Evolutionary conservation across 2,113 vertebrate species (phyloP), one percentile per base, ranked within the genome.

Genomic region (Alectura lathami): DNA sequence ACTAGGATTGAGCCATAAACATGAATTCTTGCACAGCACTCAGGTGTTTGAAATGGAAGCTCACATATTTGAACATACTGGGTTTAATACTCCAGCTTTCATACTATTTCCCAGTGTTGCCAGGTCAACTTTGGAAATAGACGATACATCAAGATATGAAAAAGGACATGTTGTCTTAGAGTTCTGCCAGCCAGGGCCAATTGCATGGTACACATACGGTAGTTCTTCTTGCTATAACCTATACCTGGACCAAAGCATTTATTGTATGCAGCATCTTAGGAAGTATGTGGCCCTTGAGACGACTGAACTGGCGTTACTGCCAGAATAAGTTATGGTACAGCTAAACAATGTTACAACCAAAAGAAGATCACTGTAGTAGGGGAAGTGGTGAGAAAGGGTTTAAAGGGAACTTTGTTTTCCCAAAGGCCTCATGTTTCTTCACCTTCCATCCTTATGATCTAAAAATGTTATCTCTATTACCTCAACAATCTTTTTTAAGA

Each of bases 401-500:
- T 95, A 93, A 81, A 88, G 73, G 59, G 68, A 94, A 83, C 57
- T 76, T 91, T 74, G 54, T 60, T 57, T 50, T 94, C 95, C 93
- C 91, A 77, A 45, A 91, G 68, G 85, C 63, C 79, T 54, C 24
- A 62, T 91, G 86, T 81, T 95, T 94, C 91, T 90, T 91, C 76
- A 43, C 64, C 76, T 88, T 50, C 72, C 72, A 17, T 43, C 59
- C 42, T 62, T 70, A 32, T 21, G 38, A 36, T 83, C 76, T 70
- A 45, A 90, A 90, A 94, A 83, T 77, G 78, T 87, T 82, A 62
- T 90, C 88, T 91, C 79, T 91, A 63, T 90, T 94, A 80, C 54
- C 59, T 90, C 82, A 66, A 38, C 68, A 70, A 32, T 59, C 54
- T 66, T 64, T 70, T 91, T 82, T 27, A 69, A 93, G 53, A 40